Conservation (phyloP, 2,888 invertebrate species). For the Lithophane leautieri region DNA sequence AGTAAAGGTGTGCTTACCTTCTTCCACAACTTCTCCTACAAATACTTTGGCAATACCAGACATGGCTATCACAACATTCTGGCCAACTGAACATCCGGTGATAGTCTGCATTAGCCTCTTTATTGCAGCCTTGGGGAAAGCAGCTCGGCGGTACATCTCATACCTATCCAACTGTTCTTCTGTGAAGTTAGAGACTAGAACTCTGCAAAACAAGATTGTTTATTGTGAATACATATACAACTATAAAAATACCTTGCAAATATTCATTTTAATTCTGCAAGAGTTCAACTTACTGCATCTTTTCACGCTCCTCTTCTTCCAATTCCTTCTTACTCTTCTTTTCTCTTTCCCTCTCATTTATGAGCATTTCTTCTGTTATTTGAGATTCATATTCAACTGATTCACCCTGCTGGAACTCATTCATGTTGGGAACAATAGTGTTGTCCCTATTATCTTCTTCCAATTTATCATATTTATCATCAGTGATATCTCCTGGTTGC, state of each 20-base stretch:
- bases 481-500: slow-evolving; percentile 70
- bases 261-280: not conserved
- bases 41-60: slow-evolving; percentile 99
- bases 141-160: slow-evolving; percentile 99
- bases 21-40: slow-evolving; percentile 99
- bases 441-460: slow-evolving; percentile 71
- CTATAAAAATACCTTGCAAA: not conserved
- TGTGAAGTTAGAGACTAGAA: slow-evolving; percentile 99
- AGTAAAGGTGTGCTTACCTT: slow-evolving; percentile 91
- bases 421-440: slow-evolving; percentile 73
- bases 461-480: slow-evolving; percentile 70
- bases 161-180: slow-evolving; percentile 99
- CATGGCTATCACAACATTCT: slow-evolving; percentile 99
- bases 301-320: slow-evolving; percentile 98
- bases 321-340: slow-evolving; percentile 95
- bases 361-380: slow-evolving; percentile 83
- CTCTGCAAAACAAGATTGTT: slow-evolving; percentile 88
- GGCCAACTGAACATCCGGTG: slow-evolving; percentile 98
- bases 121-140: slow-evolving; percentile 99
- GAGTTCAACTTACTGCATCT: slow-evolving; percentile 95
- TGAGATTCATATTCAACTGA: slow-evolving; percentile 77
- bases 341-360: slow-evolving; percentile 92
- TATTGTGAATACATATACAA: not conserved
- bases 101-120: slow-evolving; percentile 99
- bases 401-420: slow-evolving; percentile 81